These are phyloP conservation scores for Watersipora subatra DNA, from an alignment of 1,140 invertebrate genomes.

Conservation along the genomic window DNA sequence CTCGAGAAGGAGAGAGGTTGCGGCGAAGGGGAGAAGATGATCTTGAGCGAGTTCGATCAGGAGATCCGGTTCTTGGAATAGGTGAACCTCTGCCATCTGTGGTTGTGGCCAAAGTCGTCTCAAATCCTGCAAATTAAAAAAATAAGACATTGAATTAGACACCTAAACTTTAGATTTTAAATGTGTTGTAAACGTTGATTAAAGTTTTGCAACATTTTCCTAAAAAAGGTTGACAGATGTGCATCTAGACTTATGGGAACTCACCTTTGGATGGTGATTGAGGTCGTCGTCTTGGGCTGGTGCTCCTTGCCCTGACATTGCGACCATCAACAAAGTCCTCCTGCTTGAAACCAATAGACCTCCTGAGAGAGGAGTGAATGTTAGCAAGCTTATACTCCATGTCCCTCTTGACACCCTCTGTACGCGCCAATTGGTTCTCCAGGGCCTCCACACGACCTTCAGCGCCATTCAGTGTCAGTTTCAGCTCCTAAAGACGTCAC, in stretches of 20 bases:
- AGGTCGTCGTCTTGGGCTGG: constrained; percentile 34
- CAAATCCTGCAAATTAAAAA: too few relatives aligned
- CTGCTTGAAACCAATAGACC: constrained; percentile 60
- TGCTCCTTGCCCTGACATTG: constrained; percentile 23
- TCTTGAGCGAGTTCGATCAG: constrained; percentile 11
- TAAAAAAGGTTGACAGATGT: too few relatives aligned
- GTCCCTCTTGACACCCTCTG: constrained; percentile 63
- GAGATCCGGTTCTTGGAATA: constrained; percentile 35
- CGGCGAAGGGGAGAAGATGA: constrained; percentile 14
- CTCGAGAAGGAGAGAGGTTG: constrained; percentile 18
- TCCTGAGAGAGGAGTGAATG: constrained; percentile 60
- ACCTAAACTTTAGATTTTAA: too few relatives aligned
- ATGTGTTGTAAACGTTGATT: too few relatives aligned
- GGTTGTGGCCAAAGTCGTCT: constrained; percentile 36
- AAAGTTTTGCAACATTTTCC: too few relatives aligned
- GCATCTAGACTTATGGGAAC: too few relatives aligned
- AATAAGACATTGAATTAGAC: too few relatives aligned
- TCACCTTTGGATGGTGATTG: constrained; percentile 38
- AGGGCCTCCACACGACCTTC: constrained; percentile 69
- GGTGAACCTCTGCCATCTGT: constrained; percentile 35
- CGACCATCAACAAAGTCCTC: constrained; percentile 25
- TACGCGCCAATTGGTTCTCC: constrained; percentile 59
- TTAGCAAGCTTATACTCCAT: constrained; percentile 68
- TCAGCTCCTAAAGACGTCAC: constrained; percentile 47
- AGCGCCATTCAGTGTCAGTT: constrained; percentile 60